These are phyloP conservation scores for Diabrotica balteata DNA, from an alignment of 2,888 invertebrate species.

Conservation along the genomic window DNA sequence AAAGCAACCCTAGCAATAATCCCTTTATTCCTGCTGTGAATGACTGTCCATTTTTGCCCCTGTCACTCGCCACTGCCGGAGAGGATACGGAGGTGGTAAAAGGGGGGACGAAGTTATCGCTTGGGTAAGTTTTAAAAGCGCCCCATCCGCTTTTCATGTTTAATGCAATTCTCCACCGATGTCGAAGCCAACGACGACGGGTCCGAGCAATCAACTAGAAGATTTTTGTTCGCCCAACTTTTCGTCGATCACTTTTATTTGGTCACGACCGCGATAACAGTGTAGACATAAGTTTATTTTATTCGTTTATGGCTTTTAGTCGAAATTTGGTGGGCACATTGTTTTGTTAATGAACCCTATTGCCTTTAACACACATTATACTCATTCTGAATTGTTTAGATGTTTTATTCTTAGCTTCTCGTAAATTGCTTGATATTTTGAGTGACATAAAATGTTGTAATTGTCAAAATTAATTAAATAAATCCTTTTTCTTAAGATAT, in stretches of 20 bases:
- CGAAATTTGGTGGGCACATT: no score
- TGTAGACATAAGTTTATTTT: conserved; percentile 1
- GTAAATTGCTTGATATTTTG: no score
- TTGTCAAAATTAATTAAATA: no score
- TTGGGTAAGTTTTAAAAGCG: conserved; percentile 55
- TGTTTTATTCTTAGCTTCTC: no score
- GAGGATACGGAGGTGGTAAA: conserved; percentile 3
- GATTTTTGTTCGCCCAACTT: conserved; percentile 37
- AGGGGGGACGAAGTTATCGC: conserved; percentile 50
- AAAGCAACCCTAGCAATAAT: no score
- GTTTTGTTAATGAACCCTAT: no score
- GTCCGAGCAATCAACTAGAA: conserved; percentile 52
- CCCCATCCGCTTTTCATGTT: conserved; percentile 57
- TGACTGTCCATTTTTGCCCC: not conserved
- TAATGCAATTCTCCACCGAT: conserved; percentile 53
- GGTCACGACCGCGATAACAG: conserved; percentile 2
- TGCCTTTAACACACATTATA: no score
- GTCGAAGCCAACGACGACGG: conserved; percentile 16
- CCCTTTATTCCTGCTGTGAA: not conserved
- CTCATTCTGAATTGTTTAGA: no score
- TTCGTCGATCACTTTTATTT: conserved; percentile 17
- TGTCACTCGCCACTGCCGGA: not conserved
- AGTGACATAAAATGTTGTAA: no score
- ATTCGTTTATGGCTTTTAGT: not conserved
- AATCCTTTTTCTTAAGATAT: no score